These are phyloP conservation scores for Brevimyrus niger DNA, from an alignment of 2,113 vertebrate species.

Conservation along the genomic window DNA sequence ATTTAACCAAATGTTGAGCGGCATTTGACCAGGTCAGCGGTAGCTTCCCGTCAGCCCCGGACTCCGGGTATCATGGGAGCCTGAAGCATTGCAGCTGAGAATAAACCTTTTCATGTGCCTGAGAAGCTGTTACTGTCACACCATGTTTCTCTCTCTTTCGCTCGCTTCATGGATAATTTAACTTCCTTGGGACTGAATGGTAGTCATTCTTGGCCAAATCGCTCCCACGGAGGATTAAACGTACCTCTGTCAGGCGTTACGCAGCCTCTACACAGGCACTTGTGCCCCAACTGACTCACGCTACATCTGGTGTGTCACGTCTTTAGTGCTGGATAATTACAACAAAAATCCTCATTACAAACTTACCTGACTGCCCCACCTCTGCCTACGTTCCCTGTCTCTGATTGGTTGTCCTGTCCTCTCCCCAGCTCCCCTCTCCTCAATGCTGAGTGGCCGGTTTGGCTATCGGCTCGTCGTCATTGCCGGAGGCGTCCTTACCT, in stretches of 20 bases:
- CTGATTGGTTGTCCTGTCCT: background rate
- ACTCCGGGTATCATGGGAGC: background rate
- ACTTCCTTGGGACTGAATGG: background rate
- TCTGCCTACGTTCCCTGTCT: background rate
- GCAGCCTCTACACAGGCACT: background rate
- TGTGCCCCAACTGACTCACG: background rate
- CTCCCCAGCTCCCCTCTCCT: constrained; percentile 65
- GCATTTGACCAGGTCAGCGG: background rate
- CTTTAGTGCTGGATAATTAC: background rate
- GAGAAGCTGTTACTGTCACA: background rate
- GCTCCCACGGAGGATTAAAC: background rate
- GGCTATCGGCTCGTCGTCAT: constrained; percentile 67
- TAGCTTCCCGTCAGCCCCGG: background rate
- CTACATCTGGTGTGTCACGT: background rate
- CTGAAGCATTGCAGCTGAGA: background rate
- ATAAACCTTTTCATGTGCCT: background rate
- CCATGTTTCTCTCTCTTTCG: background rate
- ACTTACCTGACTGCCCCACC: background rate
- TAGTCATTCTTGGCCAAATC: background rate
- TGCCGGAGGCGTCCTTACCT: constrained; percentile 61
- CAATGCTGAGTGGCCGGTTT: constrained; percentile 62
- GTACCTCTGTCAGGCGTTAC: background rate
- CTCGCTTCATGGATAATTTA: background rate
- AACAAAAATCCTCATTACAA: background rate
- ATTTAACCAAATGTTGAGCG: background rate